A percentile compares a stretch with the other conserved stretches of the same genome.
Conservation (phyloP, 1,140 invertebrate species). For the honey bee (Apis mellifera) region DNA sequence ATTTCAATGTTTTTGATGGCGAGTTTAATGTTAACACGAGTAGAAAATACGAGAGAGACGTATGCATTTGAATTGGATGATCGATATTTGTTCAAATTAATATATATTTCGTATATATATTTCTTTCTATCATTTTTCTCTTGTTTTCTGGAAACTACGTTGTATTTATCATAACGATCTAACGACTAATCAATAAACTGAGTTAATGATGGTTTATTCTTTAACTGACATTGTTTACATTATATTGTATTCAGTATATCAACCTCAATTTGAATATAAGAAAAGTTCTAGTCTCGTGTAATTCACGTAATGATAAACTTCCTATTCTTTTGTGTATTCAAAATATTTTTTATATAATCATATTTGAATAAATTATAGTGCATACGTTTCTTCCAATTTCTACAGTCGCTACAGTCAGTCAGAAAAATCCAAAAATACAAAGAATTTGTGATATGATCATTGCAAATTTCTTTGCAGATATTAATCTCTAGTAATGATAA, state of each 20-base stretch:
- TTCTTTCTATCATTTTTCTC: background rate
- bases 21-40: background rate
- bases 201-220: background rate
- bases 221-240: background rate
- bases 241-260: background rate
- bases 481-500: constrained; percentile 15
- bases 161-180: constrained; percentile 26
- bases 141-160: background rate
- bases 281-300: constrained; percentile 24
- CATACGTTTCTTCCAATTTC: constrained; percentile 59
- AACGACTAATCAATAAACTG: constrained; percentile 39
- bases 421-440: background rate
- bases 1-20: background rate
- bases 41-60: constrained; percentile 55
- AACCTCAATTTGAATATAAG: background rate
- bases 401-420: no score
- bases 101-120: constrained; percentile 19
- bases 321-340: background rate
- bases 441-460: background rate
- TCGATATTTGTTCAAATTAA: constrained; percentile 25
- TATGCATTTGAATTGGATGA: constrained; percentile 52
- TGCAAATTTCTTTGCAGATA: constrained; percentile 4
- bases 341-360: background rate
- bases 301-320: background rate
- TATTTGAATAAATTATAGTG: constrained; percentile 6